Conservation (phyloP, 2,797 vertebrate genomes). For the Oreochromis grahami region DNA sequence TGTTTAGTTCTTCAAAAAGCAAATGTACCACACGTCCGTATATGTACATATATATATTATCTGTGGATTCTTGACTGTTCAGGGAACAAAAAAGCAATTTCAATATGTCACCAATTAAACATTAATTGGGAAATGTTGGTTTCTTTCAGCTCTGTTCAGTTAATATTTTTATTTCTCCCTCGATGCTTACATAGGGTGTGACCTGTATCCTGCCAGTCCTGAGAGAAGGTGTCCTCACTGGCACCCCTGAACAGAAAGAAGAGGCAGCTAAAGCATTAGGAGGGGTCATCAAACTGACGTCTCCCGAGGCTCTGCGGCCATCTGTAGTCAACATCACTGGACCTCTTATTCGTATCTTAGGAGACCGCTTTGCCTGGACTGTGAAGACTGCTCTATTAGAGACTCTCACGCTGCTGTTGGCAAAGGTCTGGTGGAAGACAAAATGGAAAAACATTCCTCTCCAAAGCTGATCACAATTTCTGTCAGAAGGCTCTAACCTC, state of each 20-base stretch:
- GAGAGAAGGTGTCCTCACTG: constrained; percentile 93
- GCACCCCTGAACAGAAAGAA: constrained; percentile 96
- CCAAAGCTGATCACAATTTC: neutral
- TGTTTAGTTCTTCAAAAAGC: neutral
- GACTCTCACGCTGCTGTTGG: constrained; percentile 91
- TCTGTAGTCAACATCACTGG: constrained; percentile 97
- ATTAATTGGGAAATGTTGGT: neutral
- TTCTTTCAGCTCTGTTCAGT: neutral
- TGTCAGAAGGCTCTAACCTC: neutral
- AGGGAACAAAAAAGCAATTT: neutral
- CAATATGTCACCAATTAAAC: neutral
- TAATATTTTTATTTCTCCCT: neutral
- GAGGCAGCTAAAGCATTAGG: constrained; percentile 95
- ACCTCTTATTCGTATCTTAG: constrained; percentile 95
- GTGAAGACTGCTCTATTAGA: constrained; percentile 95
- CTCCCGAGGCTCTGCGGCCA: constrained; percentile 91
- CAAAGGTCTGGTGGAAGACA: constrained; percentile 77
- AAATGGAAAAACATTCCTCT: neutral
- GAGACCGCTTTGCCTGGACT: constrained; percentile 94
- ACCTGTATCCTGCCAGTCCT: constrained; percentile 94
- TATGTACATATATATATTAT: neutral
- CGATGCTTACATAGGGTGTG: constrained; percentile 80
- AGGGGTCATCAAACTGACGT: constrained; percentile 91
- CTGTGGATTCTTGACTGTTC: neutral
- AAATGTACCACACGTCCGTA: neutral